Evolutionary conservation across 2,888 invertebrate species (phyloP).

Genomic region (Acleris sparsana): DNA sequence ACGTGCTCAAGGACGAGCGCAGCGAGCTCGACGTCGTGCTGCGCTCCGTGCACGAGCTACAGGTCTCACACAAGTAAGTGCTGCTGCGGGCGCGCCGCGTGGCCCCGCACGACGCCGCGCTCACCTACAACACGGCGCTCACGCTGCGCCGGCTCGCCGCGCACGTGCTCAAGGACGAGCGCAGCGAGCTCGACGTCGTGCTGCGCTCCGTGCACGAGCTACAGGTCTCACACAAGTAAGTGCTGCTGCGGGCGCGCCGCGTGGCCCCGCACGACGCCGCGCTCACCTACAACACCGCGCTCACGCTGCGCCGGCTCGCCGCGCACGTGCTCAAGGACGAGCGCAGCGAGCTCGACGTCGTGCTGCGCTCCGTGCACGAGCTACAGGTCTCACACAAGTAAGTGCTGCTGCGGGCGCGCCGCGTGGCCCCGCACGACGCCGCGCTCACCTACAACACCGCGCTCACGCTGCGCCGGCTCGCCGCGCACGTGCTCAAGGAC

Average conservation of each 20-base stretch:
- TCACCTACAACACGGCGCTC: slow-evolving; percentile 97
- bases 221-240: slow-evolving; percentile 90
- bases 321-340: slow-evolving; percentile 96
- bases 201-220: slow-evolving; percentile 97
- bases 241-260: slow-evolving; percentile 93
- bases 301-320: slow-evolving; percentile 95
- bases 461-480: slow-evolving; percentile 94
- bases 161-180: slow-evolving; percentile 95
- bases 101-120: slow-evolving; percentile 95
- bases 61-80: slow-evolving; percentile 90
- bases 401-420: slow-evolving; percentile 93
- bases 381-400: slow-evolving; percentile 92
- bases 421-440: slow-evolving; percentile 97
- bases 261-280: slow-evolving; percentile 97
- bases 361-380: slow-evolving; percentile 97
- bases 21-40: slow-evolving; percentile 92
- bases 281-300: slow-evolving; percentile 96
- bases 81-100: slow-evolving; percentile 95
- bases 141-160: slow-evolving; percentile 96
- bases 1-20: slow-evolving; percentile 96
- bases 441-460: slow-evolving; percentile 97
- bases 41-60: slow-evolving; percentile 96
- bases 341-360: slow-evolving; percentile 92
- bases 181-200: slow-evolving; percentile 92
- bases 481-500: slow-evolving; percentile 95